Conservation (phyloP, 2,888 invertebrate species). For the Eupithecia inturbata region DNA sequence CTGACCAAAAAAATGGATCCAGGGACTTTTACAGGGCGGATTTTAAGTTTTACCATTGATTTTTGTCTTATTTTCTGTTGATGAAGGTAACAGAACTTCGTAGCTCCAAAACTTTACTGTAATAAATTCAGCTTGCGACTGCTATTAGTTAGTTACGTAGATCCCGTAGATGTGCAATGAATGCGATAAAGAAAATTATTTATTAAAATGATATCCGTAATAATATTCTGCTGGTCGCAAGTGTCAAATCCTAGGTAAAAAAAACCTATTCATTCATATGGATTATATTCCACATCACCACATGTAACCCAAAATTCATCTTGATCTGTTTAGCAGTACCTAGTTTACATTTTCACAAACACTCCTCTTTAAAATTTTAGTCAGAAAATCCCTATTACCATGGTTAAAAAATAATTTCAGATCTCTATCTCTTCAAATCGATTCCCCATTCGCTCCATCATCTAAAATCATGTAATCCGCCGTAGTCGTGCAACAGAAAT, state of each 20-base stretch:
- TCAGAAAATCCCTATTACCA: neutral
- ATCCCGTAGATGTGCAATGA: too few relatives aligned
- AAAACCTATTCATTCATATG: neutral
- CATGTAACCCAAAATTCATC: neutral
- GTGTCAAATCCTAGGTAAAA: neutral
- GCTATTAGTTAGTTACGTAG: neutral
- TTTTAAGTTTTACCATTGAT: neutral
- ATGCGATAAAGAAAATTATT: too few relatives aligned
- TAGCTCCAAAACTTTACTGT: neutral
- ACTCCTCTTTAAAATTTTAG: neutral
- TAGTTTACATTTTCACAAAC: neutral
- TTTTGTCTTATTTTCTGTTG: neutral
- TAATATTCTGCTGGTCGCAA: neutral
- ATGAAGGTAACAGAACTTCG: neutral
- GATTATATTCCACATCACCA: neutral
- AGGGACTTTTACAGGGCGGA: neutral
- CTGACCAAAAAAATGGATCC: neutral
- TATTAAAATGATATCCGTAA: too few relatives aligned
- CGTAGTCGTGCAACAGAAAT: constrained; percentile 33
- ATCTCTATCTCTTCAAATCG: neutral
- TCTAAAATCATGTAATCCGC: constrained; percentile 5
- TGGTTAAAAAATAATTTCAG: neutral
- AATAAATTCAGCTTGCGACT: neutral
- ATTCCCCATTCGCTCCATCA: neutral
- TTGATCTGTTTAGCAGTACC: neutral